Base-by-base conservation (phyloP, 1,140 invertebrate species). In the Drosophila mayri region DNA sequence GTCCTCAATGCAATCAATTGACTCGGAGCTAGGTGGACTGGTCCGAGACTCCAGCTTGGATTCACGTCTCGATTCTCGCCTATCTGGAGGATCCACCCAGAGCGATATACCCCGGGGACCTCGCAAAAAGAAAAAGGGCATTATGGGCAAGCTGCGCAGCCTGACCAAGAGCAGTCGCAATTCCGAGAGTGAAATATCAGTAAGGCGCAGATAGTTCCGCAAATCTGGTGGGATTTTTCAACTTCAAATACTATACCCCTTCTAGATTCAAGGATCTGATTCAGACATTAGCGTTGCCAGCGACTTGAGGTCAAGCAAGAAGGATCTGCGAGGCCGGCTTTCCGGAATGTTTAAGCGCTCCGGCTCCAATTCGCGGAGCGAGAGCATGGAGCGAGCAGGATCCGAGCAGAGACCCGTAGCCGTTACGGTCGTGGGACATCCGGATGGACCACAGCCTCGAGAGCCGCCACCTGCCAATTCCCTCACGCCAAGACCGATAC, bases 111-210 rank as follows among this genome's bases (percentile, higher is more conserved):
- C 96, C 4, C 94, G 95, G 4, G 92, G 94, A 58, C 95, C 96
- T 52, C 97, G 97, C 79, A 97, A 97, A 91, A 97, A 97, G 91
- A 96, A 96, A 91, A 96, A 96, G 92, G 95, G 96, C 38, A 92
- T 98, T 47, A 96, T 98, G 85, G 96, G 96, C 30, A 97, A 97
- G 93, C 93, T 98, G 54, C 97, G 96, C 75, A 96, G 97, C 83
- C 93, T 98, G 20, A 97, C 96, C 11, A 98, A 98, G 93, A 97
- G 97, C 1, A 95, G 96, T 37, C 90, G 91, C 67, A 92, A 91
- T 80, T 92, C 90, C 80, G 92, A 93, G 79, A 93, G 91, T 85
- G 92, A 93, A 90, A 78, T 90, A 79, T 93, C 92, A 67, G 92
- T 93, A 41, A 76, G 85, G 22, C 9, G 9, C 9, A 20, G 3